Conservation (phyloP, 2,888 invertebrate species). For the Diarsia rubi region DNA sequence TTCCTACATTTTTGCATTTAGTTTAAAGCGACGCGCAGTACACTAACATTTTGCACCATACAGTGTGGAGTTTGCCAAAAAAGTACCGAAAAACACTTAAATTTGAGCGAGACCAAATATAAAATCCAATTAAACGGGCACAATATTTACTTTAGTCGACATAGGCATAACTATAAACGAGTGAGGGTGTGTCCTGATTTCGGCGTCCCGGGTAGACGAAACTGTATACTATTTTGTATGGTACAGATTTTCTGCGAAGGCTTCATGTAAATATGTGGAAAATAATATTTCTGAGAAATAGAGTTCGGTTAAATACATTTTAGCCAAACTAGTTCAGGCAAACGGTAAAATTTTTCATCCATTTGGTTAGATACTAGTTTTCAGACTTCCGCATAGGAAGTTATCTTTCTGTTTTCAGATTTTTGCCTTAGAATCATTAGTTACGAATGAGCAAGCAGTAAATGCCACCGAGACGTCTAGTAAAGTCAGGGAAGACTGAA, state of each 20-base stretch:
- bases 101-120: constrained; percentile 67
- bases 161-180: constrained; percentile 61
- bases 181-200: constrained; percentile 49
- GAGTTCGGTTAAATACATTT: background rate
- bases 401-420: background rate
- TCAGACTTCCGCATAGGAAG: background rate
- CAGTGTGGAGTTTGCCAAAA: constrained; percentile 30
- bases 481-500: too few species aligned
- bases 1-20: constrained; percentile 14
- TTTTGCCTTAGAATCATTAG: too few species aligned
- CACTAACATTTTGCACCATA: background rate
- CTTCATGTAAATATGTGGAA: background rate
- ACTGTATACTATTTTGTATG: background rate
- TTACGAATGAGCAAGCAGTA: too few species aligned
- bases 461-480: too few species aligned
- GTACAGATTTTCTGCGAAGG: background rate
- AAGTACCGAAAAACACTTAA: constrained; percentile 63
- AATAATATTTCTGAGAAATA: background rate
- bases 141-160: constrained; percentile 73
- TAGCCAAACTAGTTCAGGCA: too few species aligned
- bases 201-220: background rate
- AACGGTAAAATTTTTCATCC: background rate
- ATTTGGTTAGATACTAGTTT: background rate
- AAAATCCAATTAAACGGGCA: constrained; percentile 77
- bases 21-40: constrained; percentile 2